Percentiles rank a stretch among this genome's conserved stretches.
Evolutionary conservation across 2,888 invertebrate species (phyloP).

Genomic region (Diplolepis rosae): DNA sequence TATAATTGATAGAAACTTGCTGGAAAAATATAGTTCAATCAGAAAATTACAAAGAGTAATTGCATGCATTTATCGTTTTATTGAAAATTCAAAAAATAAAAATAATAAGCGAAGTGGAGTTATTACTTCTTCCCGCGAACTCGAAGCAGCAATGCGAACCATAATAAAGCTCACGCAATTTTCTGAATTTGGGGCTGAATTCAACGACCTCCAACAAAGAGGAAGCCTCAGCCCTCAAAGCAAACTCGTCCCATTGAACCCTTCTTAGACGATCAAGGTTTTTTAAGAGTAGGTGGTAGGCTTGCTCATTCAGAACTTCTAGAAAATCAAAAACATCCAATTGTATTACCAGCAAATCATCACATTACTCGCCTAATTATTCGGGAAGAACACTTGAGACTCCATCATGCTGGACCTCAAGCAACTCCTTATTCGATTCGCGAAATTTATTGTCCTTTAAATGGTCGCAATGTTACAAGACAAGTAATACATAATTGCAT

Average conservation of each 20-base stretch:
- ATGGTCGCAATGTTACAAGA: constrained; percentile 42
- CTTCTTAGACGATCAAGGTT: constrained; percentile 18
- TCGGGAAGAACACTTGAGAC: too few relatives aligned
- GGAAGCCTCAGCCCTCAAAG: constrained; percentile 31
- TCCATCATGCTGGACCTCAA: constrained; percentile 49
- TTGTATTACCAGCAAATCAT: too few relatives aligned
- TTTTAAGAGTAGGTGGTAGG: too few relatives aligned
- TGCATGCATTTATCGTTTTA: too few relatives aligned
- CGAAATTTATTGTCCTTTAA: constrained; percentile 48
- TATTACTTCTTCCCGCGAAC: background rate
- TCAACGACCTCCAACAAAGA: background rate
- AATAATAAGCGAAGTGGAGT: background rate
- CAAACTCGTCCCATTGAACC: constrained; percentile 41
- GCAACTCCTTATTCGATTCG: constrained; percentile 35
- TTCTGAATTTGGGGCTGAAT: too few relatives aligned
- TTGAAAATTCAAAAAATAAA: background rate
- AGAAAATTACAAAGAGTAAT: constrained; percentile 15
- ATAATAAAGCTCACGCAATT: constrained; percentile 29
- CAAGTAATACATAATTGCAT: too few relatives aligned
- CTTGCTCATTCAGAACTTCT: too few relatives aligned
- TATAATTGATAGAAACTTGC: too few relatives aligned
- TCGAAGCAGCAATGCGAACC: background rate
- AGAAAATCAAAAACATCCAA: too few relatives aligned
- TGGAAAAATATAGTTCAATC: constrained; percentile 24
- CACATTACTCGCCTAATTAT: too few relatives aligned